These are phyloP conservation scores for Liopterus haemorrhoidalis DNA, from an alignment of 2,888 invertebrate species.

Conservation along the genomic window DNA sequence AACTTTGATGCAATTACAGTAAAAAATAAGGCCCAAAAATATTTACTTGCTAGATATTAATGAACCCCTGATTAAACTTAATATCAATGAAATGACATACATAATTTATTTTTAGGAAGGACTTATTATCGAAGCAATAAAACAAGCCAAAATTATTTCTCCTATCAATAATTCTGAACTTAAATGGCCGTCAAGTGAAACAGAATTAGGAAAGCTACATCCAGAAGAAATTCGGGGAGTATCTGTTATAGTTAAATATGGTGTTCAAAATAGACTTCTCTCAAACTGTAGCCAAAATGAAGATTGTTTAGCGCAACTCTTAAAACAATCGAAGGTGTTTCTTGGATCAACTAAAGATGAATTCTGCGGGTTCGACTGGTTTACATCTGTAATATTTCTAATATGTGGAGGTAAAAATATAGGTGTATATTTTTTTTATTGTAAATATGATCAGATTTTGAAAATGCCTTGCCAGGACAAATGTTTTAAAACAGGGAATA, in stretches of 20 bases:
- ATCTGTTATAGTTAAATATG: conserved; percentile 21
- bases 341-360: conserved; percentile 26
- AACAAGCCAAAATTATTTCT: conserved; percentile 23
- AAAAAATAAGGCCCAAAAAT: too few relatives aligned
- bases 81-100: too few relatives aligned
- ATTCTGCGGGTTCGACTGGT: conserved; percentile 34
- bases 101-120: conserved; percentile 21
- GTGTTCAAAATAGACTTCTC: neutral
- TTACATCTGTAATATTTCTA: conserved; percentile 30
- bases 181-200: conserved; percentile 25
- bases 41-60: too few relatives aligned
- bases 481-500: too few relatives aligned
- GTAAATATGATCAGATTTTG: too few relatives aligned
- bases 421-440: conserved; percentile 18
- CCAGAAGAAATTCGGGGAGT: conserved; percentile 25
- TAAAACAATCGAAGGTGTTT: conserved; percentile 31
- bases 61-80: too few relatives aligned
- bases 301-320: conserved; percentile 27
- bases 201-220: conserved; percentile 19
- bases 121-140: conserved; percentile 22
- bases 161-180: conserved; percentile 19
- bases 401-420: conserved; percentile 29
- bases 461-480: too few relatives aligned
- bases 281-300: conserved; percentile 19
- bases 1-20: too few relatives aligned